Conservation (phyloP, 2,888 invertebrate species). For the Sphaeridia pumilis region DNA sequence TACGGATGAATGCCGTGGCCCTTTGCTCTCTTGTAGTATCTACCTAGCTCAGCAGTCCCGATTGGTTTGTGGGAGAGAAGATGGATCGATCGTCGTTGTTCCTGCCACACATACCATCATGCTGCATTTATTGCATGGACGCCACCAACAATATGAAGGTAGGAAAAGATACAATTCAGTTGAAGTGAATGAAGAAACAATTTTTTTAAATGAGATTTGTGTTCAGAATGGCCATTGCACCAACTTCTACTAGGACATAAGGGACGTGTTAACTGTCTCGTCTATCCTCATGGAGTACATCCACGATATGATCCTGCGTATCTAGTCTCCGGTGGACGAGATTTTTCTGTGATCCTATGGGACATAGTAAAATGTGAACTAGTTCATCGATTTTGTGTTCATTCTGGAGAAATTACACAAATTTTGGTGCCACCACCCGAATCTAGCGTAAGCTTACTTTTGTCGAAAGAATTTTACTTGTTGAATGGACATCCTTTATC, state of each 20-base stretch:
- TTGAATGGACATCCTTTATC: no score
- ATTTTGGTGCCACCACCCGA: constrained; percentile 86
- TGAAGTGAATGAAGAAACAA: neutral
- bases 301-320: constrained; percentile 75
- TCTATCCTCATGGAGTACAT: constrained; percentile 88
- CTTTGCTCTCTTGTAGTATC: constrained; percentile 82
- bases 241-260: constrained; percentile 79
- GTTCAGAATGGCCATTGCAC: constrained; percentile 74
- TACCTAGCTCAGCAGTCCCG: constrained; percentile 88
- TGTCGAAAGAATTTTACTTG: neutral
- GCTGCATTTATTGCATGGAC: constrained; percentile 77
- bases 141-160: constrained; percentile 61
- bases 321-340: constrained; percentile 91
- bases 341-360: constrained; percentile 96
- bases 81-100: constrained; percentile 90
- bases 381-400: constrained; percentile 90
- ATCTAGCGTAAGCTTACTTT: constrained; percentile 53
- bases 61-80: constrained; percentile 85
- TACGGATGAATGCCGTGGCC: constrained; percentile 39
- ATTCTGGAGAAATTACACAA: constrained; percentile 93
- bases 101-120: constrained; percentile 92
- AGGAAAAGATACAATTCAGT: neutral
- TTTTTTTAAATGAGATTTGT: neutral
- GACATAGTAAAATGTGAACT: constrained; percentile 79
- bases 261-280: constrained; percentile 82